These are phyloP conservation scores for Moxostoma hubbsi DNA, from an alignment of 2,797 vertebrate genomes.

Conservation along the genomic window DNA sequence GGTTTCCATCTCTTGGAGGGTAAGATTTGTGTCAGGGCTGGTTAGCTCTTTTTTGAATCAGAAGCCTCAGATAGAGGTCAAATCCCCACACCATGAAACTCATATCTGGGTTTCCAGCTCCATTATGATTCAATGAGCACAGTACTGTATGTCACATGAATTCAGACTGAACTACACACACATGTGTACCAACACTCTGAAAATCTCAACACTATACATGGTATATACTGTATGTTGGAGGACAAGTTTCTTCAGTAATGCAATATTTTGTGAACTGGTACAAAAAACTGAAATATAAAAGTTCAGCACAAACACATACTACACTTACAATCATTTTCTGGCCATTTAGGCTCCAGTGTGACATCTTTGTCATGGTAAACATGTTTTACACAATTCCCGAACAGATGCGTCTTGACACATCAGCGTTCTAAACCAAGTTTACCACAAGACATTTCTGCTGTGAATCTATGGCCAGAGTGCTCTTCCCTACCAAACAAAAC, in stretches of 20 bases:
- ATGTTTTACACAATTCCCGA: neutral
- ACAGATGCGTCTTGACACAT: neutral
- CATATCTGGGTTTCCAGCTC: conserved; percentile 52
- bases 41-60: conserved; percentile 64
- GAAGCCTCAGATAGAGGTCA: conserved; percentile 26
- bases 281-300: no score
- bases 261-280: no score
- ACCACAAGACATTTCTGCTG: neutral
- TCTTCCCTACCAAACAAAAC: conserved; percentile 15
- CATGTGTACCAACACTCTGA: neutral
- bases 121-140: conserved; percentile 52
- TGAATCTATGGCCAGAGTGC: conserved; percentile 7
- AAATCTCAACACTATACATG: neutral
- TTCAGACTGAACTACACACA: neutral
- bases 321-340: no score
- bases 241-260: no score
- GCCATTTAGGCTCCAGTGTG: neutral
- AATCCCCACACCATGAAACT: conserved; percentile 56
- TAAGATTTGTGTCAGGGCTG: conserved; percentile 62
- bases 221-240: neutral
- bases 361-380: neutral
- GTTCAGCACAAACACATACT: neutral
- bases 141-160: conserved; percentile 31
- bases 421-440: neutral
- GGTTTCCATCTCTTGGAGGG: conserved; percentile 68